A percentile compares a stretch with the other conserved stretches of the same genome.
These are phyloP conservation scores for Trididemnum miniatum DNA, from an alignment of 23 tunicate genomes.

Conservation along the genomic window DNA sequence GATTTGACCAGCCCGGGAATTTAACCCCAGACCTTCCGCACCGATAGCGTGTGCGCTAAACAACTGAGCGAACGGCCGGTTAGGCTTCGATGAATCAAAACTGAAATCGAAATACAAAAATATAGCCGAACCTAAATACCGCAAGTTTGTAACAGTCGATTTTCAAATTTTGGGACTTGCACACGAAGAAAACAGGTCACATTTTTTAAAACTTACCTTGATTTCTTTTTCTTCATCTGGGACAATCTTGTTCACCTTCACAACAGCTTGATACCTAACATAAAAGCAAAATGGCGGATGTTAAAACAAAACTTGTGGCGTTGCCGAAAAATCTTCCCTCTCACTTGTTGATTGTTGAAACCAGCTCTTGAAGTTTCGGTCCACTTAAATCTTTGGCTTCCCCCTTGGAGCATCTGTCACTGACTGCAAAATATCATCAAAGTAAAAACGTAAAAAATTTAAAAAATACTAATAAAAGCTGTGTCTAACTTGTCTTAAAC, in stretches of 20 bases:
- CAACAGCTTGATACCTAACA: conserved; percentile 52
- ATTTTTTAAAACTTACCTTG: conserved; percentile 45
- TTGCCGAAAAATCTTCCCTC: conserved; percentile 1
- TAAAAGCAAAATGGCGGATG: background rate
- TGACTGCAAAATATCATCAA: conserved; percentile 46
- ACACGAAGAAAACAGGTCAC: no score
- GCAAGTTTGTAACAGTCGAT: no score
- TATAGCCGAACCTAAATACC: no score
- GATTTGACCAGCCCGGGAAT: no score
- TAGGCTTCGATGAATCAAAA: no score
- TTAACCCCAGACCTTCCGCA: no score
- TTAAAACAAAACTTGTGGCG: background rate
- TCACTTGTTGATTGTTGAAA: conserved; percentile 41
- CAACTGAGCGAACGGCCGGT: no score
- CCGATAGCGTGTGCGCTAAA: no score
- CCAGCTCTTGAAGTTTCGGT: conserved; percentile 69
- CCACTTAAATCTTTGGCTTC: conserved; percentile 74
- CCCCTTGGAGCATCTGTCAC: conserved; percentile 83
- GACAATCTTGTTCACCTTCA: conserved; percentile 82
- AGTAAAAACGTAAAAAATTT: background rate
- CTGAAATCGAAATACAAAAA: no score
- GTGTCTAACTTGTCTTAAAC: no score
- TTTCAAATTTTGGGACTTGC: no score
- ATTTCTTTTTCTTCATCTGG: conserved; percentile 76
- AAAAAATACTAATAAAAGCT: background rate